Evolutionary conservation across 2,888 invertebrate genomes (phyloP), one percentile per base, ranked within the genome.

Genomic region (Psococerastis gibbosa): DNA sequence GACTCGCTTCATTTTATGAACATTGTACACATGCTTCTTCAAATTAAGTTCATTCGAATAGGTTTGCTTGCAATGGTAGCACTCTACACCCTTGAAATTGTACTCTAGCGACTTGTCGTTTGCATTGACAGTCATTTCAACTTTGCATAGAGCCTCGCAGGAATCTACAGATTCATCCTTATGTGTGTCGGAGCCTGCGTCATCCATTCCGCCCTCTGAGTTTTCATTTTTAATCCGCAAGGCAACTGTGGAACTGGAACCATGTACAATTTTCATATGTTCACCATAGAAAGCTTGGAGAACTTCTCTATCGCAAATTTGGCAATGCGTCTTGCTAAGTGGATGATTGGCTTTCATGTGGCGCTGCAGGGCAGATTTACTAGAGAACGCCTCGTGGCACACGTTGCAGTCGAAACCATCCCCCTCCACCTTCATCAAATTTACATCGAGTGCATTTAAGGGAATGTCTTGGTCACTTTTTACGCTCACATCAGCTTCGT

Each of bases 21-120:
- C 38, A 22, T 38, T 38, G 18, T 38, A 38, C 17, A 38, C 20
- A 20, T 38, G 38, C 18, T 38, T 38, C 18, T 38, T 38, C 18
- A 38, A 20, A 20, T 38, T 38, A 4, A 18, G 38, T 20, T 38
- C 38, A 20, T 38, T 38, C 6, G 38, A 38, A 11, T 38, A 38
- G 8, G 18, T 38, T 20, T 38, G 38, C 17, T 38, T 38, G 18
- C 38, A 38, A 20, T 18, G 13, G 17, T 20, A 20, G 18, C 38
- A 38, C 6, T 38, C 38, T 3, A 38, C 20, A 4, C 38, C 38
- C 20, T 38, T 17, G 22, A 18, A 38, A 15, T 38, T 20, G 20
- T 18, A 13, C n/a, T 38, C 22, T 15, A 20, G 15, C 16, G 17
- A 17, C 18, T 20, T n/a, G 4, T 38, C 18, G 17, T 5, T 6